Percentiles rank a stretch among this genome's conserved stretches.
Conservation (phyloP, 1,140 invertebrate species). For the Adoxophyes honmai region DNA sequence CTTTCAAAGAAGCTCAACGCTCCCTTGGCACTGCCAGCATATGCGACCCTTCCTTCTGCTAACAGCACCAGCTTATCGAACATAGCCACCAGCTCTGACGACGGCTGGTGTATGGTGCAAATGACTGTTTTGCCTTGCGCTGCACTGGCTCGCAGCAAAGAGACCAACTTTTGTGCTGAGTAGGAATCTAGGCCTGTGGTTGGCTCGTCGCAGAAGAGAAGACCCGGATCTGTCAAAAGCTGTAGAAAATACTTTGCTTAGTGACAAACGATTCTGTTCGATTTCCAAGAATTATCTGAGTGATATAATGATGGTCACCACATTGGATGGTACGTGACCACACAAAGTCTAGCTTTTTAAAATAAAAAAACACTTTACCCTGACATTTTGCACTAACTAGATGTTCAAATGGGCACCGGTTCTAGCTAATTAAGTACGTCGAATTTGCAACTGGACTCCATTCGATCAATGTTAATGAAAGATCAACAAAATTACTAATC, state of each 20-base stretch:
- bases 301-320: no score
- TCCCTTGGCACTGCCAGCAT: conserved; percentile 85
- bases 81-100: conserved; percentile 92
- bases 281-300: no score
- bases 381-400: no score
- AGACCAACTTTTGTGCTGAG: conserved; percentile 93
- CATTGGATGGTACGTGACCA: no score
- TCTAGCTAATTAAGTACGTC: no score
- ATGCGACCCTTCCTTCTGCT: conserved; percentile 93
- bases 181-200: conserved; percentile 96
- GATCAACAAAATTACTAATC: no score
- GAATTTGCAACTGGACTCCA: no score
- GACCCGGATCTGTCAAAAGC: conserved; percentile 93
- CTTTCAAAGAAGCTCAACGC: conserved; percentile 89
- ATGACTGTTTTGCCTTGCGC: conserved; percentile 89
- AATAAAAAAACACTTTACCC: not conserved
- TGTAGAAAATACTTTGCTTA: conserved; percentile 73
- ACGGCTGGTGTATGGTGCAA: conserved; percentile 98
- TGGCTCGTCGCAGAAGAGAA: conserved; percentile 97
- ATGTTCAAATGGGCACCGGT: no score
- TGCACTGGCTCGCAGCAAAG: conserved; percentile 83
- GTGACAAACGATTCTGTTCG: no score
- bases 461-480: no score
- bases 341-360: no score
- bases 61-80: conserved; percentile 93